Evolutionary conservation across 2,888 invertebrate species (phyloP).

Genomic region (Volucella zonaria): DNA sequence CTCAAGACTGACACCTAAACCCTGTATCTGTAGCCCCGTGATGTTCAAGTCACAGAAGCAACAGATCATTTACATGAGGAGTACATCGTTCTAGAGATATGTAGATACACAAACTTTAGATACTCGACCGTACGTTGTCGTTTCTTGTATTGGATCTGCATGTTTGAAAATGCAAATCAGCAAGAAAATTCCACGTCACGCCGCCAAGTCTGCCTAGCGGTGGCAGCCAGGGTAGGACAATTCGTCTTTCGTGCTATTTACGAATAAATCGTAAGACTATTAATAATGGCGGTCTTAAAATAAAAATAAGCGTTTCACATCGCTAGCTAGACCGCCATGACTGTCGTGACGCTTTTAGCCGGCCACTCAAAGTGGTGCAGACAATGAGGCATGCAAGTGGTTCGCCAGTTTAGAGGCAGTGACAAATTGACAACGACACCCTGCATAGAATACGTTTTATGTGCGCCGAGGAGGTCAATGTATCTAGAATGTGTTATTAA

Average conservation of each 20-base stretch:
- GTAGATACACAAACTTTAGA: constrained; percentile 13
- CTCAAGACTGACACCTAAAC: constrained; percentile 54
- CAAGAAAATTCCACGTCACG: constrained; percentile 29
- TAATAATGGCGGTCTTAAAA: constrained; percentile 10
- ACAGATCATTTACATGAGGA: constrained; percentile 58
- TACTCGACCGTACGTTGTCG: constrained; percentile 11
- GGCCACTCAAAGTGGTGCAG: constrained; percentile 33
- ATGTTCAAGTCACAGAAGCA: constrained; percentile 29
- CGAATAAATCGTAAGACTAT: constrained; percentile 30
- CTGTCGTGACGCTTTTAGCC: not conserved
- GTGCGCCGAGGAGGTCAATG: constrained; percentile 33
- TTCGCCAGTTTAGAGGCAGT: constrained; percentile 20
- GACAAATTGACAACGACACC: constrained; percentile 57
- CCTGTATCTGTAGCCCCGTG: not conserved
- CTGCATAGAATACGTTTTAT: constrained; percentile 22
- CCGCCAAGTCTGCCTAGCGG: constrained; percentile 47
- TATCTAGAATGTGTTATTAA: constrained; percentile 4
- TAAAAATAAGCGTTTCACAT: constrained; percentile 40
- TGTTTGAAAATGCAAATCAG: constrained; percentile 43
- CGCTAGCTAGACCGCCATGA: constrained; percentile 15
- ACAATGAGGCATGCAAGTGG: constrained; percentile 64
- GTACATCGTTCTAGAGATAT: constrained; percentile 36
- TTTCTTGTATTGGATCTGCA: constrained; percentile 1
- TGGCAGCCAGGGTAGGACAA: not conserved
- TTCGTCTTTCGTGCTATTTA: constrained; percentile 18